Evolutionary conservation across 2,888 invertebrate genomes (phyloP), one percentile per base, ranked within the genome.

Genomic region (Meandrusa payeni): DNA sequence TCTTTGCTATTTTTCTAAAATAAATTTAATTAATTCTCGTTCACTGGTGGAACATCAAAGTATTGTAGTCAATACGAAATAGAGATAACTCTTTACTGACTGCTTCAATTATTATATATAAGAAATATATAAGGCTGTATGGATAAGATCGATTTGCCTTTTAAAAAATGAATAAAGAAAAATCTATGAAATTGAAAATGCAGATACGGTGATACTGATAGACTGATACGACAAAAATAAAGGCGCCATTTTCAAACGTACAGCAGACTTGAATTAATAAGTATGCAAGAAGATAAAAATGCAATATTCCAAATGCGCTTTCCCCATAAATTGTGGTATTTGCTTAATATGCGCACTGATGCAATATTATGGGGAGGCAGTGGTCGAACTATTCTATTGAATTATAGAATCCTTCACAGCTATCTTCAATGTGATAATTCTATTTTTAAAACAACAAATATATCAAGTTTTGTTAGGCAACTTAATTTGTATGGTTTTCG

Each of bases 311-410:
- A 87, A 67, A 81, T 91, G 79, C 83, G 90, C 42, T 93, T 93
- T 64, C 92, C 92, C 0, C 90, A 90, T 52, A 93, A 92, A 60
- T 67, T 93, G 32, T 92, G 92, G 92, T 86, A 90, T 64, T 88
- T 93, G 41, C 76, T 92, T 0, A 90, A 91, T 64, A 79, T 89
- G 44, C 88, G 89, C 43, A 85, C 87, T 2, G 88, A 87, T 47
- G 90, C 90, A 1, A 90, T 92, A 27, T 83, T 91, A 50, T 93
- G 93, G 93, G 89, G 90, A 31, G 70, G 78, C 2, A 88, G 85
- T 29, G 92, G 92, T 13, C 72, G 79, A 44, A 90, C 90, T 0
- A 89, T 93, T 58, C 70, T 90, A 20, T 71, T 93, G 23, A 89
- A 91, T 60, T 91, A 90, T 66, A 81, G 87, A 27, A 71, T 85